These are phyloP conservation scores for Bos javanicus DNA, from an alignment of 2,113 vertebrate species.

Conservation along the genomic window DNA sequence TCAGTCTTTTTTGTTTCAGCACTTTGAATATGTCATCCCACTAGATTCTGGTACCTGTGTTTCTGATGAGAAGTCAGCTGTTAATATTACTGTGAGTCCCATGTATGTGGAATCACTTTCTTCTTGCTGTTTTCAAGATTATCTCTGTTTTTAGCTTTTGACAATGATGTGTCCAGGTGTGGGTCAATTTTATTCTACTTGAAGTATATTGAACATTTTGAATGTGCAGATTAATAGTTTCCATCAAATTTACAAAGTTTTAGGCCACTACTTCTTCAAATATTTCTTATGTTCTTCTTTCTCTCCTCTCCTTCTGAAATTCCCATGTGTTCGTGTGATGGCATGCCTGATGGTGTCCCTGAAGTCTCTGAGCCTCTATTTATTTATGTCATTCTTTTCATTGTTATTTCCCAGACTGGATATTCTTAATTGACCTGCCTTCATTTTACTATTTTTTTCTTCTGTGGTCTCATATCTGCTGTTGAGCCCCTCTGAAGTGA, in stretches of 20 bases:
- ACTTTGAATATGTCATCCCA: neutral
- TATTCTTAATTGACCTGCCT: neutral
- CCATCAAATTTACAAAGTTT: neutral
- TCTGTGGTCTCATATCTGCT: neutral
- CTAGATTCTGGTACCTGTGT: neutral
- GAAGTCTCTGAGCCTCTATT: neutral
- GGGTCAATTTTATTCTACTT: neutral
- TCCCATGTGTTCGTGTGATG: neutral
- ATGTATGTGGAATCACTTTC: neutral
- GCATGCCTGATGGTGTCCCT: neutral
- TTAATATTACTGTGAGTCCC: neutral
- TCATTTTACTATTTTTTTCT: neutral
- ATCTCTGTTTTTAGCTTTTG: neutral
- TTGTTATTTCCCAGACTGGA: neutral
- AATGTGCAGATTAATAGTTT: neutral
- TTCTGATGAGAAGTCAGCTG: neutral
- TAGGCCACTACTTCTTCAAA: neutral
- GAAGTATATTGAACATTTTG: neutral
- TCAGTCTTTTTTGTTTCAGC: neutral
- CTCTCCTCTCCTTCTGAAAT: neutral
- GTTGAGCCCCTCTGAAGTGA: neutral
- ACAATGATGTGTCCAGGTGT: neutral
- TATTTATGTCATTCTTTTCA: neutral
- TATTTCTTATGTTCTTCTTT: neutral
- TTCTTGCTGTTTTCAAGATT: neutral